Evolutionary conservation across 2,888 invertebrate species (phyloP), one percentile per base, ranked within the genome.

Genomic region (Thalpophila matura): DNA sequence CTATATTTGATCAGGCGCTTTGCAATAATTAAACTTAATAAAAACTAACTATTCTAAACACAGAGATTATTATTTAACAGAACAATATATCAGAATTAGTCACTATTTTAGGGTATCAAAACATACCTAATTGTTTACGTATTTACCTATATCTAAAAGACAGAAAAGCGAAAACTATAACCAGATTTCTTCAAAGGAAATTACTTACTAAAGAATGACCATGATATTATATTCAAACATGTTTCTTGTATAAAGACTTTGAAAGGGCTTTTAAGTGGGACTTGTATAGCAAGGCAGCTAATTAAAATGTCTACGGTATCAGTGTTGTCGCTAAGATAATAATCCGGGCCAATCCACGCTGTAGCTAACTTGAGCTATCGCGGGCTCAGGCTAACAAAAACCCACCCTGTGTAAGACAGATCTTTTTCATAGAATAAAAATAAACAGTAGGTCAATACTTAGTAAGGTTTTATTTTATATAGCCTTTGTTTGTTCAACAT

Each of bases 301-400:
- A 74, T 69, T 74, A 57, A 64, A 75, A 61, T 35, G 27, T 67
- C 54, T 57, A 55, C 63, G 37, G 60, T 61, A 66, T 72, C 70
- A 58, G 68, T 63, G 63, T 56, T 49, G 59, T 63, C 60, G 37
- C 66, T 76, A 74, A 82, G 73, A 65, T 58, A 65, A 69, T 80
- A 77, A 81, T 78, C 75, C 74, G 40, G 53, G 46, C 43, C 63
- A 70, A 76, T 78, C 66, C 51, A 26, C 16, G 40, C 27, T 49
- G 57, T 58, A 64, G 57, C 53, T 55, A 60, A 77, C 55, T 81
- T 72, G 54, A 53, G 58, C 63, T 76, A 65, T 74, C 50, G 62
- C 43, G 22, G 56, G 47, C 49, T 60, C 20, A 31, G 29, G 29
- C 37, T 55, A 27, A 63, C 57, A 65, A 64, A 59, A 64, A 53